Evolutionary conservation across 2,888 invertebrate genomes (phyloP).

Genomic region (Dione vanillae): DNA sequence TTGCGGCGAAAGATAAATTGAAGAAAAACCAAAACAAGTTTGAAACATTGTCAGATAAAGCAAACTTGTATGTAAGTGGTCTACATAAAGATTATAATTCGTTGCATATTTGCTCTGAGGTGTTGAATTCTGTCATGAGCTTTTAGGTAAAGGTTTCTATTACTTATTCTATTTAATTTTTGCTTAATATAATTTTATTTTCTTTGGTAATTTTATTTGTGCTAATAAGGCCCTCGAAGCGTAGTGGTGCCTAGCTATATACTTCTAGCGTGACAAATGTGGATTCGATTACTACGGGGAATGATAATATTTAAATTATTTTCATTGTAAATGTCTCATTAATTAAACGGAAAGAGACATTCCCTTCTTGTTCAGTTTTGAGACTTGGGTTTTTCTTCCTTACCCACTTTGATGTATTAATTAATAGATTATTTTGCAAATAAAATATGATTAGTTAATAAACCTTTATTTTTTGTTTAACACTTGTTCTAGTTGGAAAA

Average conservation of each 20-base stretch:
- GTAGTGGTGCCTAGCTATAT: not conserved
- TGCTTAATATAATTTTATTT: not conserved
- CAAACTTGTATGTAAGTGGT: slow-evolving; percentile 57
- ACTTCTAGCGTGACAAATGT: not conserved
- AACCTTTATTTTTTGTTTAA: too few relatives aligned
- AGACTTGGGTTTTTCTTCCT: too few relatives aligned
- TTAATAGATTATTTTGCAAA: too few relatives aligned
- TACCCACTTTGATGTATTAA: too few relatives aligned
- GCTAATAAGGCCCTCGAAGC: too few relatives aligned
- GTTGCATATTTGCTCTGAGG: slow-evolving; percentile 62
- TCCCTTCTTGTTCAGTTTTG: too few relatives aligned
- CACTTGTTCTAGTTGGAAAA: too few relatives aligned
- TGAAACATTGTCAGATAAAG: slow-evolving; percentile 59
- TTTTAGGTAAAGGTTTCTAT: slow-evolving; percentile 60
- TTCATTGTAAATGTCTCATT: too few relatives aligned
- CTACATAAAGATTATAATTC: slow-evolving; percentile 65
- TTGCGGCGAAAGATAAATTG: slow-evolving; percentile 43
- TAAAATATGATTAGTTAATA: too few relatives aligned
- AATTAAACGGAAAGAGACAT: too few relatives aligned
- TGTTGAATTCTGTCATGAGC: slow-evolving; percentile 65
- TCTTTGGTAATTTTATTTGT: not conserved
- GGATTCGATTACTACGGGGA: too few relatives aligned
- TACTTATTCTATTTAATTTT: slow-evolving; percentile 1
- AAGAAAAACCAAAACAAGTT: slow-evolving; percentile 46
- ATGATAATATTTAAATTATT: too few relatives aligned